Base-by-base conservation (phyloP, 2,888 invertebrate genomes). In the Lochmaea crataegi region DNA sequence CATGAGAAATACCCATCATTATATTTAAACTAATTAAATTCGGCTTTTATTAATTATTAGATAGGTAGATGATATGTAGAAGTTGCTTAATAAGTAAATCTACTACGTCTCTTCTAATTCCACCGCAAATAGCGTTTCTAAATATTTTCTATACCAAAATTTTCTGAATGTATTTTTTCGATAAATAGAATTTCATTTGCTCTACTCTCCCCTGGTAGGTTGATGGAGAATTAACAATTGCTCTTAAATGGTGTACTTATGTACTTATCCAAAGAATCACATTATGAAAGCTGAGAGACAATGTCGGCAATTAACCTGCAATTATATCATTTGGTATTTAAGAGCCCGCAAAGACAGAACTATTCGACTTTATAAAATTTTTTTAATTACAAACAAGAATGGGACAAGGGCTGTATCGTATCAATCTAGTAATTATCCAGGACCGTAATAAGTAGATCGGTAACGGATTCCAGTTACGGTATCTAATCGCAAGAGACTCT, bases 281-380 rank as follows among this genome's bases (percentile, higher is more conserved):
- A 61, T 61, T 61, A 41, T 61, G 41, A 61, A 61, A 61, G 16
- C 61, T 38, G 41, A 18, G 10, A 61, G 18, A 41, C 42, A 16
- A 42, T 61, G 42, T 61, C 38, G 41, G 11, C 61, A 61, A 41
- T 61, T 61, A 61, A 61, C 60, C 61, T 61, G 61, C 42, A 61
- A 61, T 61, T 61, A 61, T 61, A 42, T 61, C 41, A 61, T 61
- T 61, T 38, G 16, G 61, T 61, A 61, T 61, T 61, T 61, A 61
- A 61, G 61, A 61, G 2, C n/a, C 41, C 12, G 60, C 60, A 60
- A 60, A 14, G 61, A 53, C 53, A 18, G 5, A 51, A 51, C 51
- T 51, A 51, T 51, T 14, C n/a, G n/a, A 51, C 6, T 51, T n/a
- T n/a, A 51, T n/a, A n/a, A 7, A n/a, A 16, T 51, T 51, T 51